Base-by-base conservation (phyloP, 1,140 invertebrate genomes). In the Microplitis demolitor region DNA sequence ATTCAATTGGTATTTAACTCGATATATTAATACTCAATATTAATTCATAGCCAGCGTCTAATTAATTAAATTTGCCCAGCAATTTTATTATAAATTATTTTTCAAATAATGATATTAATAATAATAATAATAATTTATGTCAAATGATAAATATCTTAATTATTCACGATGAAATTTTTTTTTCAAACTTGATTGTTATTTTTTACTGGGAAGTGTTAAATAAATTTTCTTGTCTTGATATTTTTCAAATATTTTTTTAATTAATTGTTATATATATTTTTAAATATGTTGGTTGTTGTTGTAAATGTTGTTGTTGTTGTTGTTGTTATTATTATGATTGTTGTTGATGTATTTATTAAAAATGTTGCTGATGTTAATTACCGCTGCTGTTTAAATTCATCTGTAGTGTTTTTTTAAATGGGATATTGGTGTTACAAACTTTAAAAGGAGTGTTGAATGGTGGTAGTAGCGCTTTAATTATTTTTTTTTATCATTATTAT, bases 361-460 rank as follows among this genome's bases (percentile, higher is more conserved):
- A 78, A 64, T 83, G 78, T 70, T 79, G 77, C 66, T 79, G 75
- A 60, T 79, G 68, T 54, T 71, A 69, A 54, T 60, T 69, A 60
- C 66, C 70, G 69, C 37, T 72, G 73, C 56, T 75, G 54, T 45
- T 70, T 72, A 80, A 69, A 64, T 78, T 74, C 71, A 72, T 74
- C 72, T 76, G 72, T 53, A 24, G 74, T 71, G 54, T 76, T 76
- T 60, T 81, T 24, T 24, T 24, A 24, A 24, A 81, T 79, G 77
- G 74, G 78, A 78, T 82, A 75, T 80, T 80, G 78, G 78, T 83
- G 81, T 82, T 82, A 77, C 68, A 72, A 78, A 50, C n/a, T 75
- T 31, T 58, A n/a, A 74, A 77, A 81, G 80, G 78, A 78, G 79
- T 80, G 72, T 81, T 74, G 73, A 71, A 70, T 66, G 68, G 77